Evolutionary conservation across 2,888 invertebrate species (phyloP), one percentile per base, ranked within the genome.

Genomic region (Petrolisthes cinctipes): DNA sequence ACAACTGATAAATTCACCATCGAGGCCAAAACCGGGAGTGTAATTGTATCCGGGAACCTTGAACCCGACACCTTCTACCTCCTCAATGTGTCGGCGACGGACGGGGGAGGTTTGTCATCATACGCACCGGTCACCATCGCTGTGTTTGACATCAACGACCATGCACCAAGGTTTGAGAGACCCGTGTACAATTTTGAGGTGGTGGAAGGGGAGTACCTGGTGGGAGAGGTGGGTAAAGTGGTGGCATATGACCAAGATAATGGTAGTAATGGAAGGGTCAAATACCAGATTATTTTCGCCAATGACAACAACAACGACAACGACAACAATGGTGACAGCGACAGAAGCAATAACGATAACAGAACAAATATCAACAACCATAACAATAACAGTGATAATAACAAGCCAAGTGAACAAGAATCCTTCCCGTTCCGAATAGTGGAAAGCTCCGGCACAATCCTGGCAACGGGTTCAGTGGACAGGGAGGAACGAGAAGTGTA

Each of bases 171-270:
- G 91, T 97, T 97, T 91, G 95, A 95, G 91, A 96, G 96, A 91
- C 95, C 96, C 0, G 96, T 95, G 95, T 97, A 97, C 92, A 95
- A 94, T 83, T 97, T 97, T 91, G 96, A 96, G 91, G 94, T 96
- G 0, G 94, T 95, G 83, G 97, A 97, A 93, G 96, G 97, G 0
- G 94, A 94, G 53, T 97, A 97, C 92, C 94, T 95, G 0, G 94
- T 95, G 91, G 94, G 94, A 90, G 94, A 95, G 4, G 93, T 97
- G 73, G 97, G 97, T 0, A 95, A 94, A 92, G 95, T 97, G 9
- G 94, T 95, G 91, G 97, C 97, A 0, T 94, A 94, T 1, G 97
- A 97, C 92, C 94, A 95, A 76, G 97, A 97, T 93, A 96, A 95
- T 92, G 97, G 96, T 0, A 94, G 94, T 91, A 97, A 97, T 92